These are phyloP conservation scores for Rhabdornis inornatus DNA, from an alignment of 2,113 vertebrate genomes.

Conservation along the genomic window DNA sequence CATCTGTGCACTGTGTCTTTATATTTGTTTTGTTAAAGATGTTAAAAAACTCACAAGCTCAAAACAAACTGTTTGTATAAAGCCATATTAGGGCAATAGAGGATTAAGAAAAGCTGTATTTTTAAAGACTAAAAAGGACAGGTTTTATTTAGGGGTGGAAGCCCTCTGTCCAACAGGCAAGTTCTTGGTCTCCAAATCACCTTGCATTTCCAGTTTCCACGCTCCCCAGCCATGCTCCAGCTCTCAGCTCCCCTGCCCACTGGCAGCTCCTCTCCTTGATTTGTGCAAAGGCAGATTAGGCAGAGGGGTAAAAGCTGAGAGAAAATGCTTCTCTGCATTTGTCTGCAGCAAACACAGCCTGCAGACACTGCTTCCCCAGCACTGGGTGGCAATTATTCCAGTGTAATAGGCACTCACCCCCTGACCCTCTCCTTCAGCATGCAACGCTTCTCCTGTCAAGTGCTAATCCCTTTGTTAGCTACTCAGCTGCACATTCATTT, in stretches of 20 bases:
- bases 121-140: neutral
- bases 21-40: neutral
- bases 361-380: neutral
- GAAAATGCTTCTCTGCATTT: neutral
- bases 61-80: neutral
- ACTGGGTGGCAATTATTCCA: neutral
- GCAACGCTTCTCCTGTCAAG: neutral
- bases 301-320: neutral
- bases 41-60: neutral
- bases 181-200: neutral
- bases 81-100: neutral
- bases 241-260: neutral
- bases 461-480: slow-evolving; percentile 48
- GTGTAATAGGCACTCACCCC: neutral
- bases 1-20: neutral
- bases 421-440: neutral
- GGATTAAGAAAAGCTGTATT: neutral
- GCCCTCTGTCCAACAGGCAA: neutral
- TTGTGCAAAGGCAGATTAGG: neutral
- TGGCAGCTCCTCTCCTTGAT: neutral
- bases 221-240: accelerated
- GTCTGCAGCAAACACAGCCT: neutral
- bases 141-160: neutral
- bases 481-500: slow-evolving; percentile 25
- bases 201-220: neutral